Conservation (phyloP, 2,888 invertebrate species). For the Eristalis arbustorum region DNA sequence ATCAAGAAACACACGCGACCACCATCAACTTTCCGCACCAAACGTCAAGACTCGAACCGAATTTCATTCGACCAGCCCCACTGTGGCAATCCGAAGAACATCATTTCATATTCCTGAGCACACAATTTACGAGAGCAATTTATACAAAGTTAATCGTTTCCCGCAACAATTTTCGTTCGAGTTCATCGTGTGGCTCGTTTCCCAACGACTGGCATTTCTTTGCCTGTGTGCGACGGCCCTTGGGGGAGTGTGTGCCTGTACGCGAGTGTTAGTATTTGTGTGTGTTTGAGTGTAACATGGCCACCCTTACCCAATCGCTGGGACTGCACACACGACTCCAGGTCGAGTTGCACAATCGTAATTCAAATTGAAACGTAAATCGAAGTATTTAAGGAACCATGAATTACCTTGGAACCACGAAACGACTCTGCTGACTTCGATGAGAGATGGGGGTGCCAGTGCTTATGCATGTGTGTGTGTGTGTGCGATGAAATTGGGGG, state of each 20-base stretch:
- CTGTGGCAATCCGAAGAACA: conserved; percentile 51
- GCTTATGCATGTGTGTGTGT: not conserved
- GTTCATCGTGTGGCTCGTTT: conserved; percentile 37
- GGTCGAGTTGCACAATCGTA: conserved; percentile 23
- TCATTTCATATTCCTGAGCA: conserved; percentile 61
- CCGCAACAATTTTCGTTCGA: conserved; percentile 71
- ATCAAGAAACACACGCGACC: no score
- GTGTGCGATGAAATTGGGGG: not conserved
- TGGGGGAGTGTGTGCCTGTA: not conserved
- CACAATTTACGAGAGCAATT: conserved; percentile 71
- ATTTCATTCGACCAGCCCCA: conserved; percentile 13
- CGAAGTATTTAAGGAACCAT: conserved; percentile 61
- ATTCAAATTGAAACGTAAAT: conserved; percentile 58
- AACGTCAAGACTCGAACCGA: not conserved
- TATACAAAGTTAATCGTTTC: conserved; percentile 73
- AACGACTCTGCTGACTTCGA: conserved; percentile 9
- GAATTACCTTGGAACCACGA: conserved; percentile 55
- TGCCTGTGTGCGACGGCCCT: conserved; percentile 15
- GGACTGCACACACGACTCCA: not conserved
- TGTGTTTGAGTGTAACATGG: not conserved
- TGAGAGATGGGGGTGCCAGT: conserved; percentile 3
- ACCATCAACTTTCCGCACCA: not conserved
- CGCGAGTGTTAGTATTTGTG: not conserved
- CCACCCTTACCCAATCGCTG: not conserved
- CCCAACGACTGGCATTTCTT: not conserved